These are phyloP conservation scores for Naja naja DNA, from an alignment of 2,113 vertebrate genomes.

Conservation along the genomic window DNA sequence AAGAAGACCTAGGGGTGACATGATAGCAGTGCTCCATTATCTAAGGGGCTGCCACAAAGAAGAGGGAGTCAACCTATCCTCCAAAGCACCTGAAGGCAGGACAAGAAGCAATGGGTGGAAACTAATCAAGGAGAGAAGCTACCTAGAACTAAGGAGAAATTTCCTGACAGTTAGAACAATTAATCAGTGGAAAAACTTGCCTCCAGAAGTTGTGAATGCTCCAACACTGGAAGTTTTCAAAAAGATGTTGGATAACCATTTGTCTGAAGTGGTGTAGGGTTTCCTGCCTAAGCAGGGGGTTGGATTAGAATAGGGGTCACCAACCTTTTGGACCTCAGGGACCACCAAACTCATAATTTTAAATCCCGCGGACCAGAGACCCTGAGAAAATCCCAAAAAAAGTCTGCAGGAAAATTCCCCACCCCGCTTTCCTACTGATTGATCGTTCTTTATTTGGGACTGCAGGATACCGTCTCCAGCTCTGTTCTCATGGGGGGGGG, in stretches of 20 bases:
- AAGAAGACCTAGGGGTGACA: neutral
- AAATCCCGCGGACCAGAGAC: too few species aligned
- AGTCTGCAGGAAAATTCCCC: too few species aligned
- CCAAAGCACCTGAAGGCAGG: neutral
- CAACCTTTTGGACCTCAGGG: too few species aligned
- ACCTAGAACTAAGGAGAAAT: neutral
- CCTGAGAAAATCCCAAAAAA: too few species aligned
- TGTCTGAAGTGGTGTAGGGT: neutral
- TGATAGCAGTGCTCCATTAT: neutral
- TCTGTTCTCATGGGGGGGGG: too few species aligned
- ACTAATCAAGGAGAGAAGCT: neutral
- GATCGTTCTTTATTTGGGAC: too few species aligned
- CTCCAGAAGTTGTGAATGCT: neutral
- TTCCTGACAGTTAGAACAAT: neutral
- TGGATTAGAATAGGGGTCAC: neutral
- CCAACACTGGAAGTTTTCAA: neutral
- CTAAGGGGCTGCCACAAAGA: neutral
- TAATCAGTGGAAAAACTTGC: neutral
- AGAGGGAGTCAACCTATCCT: neutral
- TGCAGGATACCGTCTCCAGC: too few species aligned
- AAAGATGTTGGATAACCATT: neutral
- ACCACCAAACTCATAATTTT: too few species aligned
- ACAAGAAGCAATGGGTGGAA: neutral
- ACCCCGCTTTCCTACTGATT: too few species aligned
- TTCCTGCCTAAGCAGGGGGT: neutral